A percentile compares a stretch with the other conserved stretches of the same genome.
phyloP scores from a whole-genome alignment of 2,888 invertebrate species.

The Branchellion lobata region DNA sequence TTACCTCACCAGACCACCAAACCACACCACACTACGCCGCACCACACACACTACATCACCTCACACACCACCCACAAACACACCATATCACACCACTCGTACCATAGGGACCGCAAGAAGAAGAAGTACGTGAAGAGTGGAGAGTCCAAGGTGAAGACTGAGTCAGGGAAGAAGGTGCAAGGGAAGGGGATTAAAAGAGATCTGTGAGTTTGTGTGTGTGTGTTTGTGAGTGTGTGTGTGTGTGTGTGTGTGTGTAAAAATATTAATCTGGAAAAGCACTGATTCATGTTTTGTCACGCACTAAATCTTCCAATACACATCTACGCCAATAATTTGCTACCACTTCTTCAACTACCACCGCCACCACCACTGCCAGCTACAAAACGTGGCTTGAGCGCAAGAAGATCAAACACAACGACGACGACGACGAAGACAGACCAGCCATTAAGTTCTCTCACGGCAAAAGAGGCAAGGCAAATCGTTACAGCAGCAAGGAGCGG shows the following conservation, averaged over 20 bases:
- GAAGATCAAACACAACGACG: constrained; percentile 54
- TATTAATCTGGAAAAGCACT: too few relatives aligned
- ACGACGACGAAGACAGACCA: constrained; percentile 52
- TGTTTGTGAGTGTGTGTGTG: not conserved
- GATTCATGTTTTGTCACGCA: too few relatives aligned
- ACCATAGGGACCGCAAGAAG: constrained; percentile 85
- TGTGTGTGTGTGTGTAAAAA: too few relatives aligned
- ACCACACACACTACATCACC: too few relatives aligned
- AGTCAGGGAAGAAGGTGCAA: constrained; percentile 86
- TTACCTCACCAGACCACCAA: too few relatives aligned
- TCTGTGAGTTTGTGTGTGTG: constrained; percentile 11
- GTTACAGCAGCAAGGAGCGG: not conserved
- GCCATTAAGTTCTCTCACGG: not conserved
- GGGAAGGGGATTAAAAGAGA: constrained; percentile 70
- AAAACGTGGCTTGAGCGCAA: constrained; percentile 79
- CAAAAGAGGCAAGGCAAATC: not conserved
- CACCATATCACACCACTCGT: too few relatives aligned
- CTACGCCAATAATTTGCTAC: too few relatives aligned
- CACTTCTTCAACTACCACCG: too few relatives aligned
- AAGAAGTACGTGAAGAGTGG: constrained; percentile 80
- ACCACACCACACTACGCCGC: too few relatives aligned
- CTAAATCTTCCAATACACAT: too few relatives aligned
- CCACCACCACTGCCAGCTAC: too few relatives aligned
- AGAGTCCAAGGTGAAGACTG: constrained; percentile 80
- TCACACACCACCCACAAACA: too few relatives aligned